phyloP scores from a whole-genome alignment of 2,797 vertebrate species.

The Oreortyx pictus region DNA sequence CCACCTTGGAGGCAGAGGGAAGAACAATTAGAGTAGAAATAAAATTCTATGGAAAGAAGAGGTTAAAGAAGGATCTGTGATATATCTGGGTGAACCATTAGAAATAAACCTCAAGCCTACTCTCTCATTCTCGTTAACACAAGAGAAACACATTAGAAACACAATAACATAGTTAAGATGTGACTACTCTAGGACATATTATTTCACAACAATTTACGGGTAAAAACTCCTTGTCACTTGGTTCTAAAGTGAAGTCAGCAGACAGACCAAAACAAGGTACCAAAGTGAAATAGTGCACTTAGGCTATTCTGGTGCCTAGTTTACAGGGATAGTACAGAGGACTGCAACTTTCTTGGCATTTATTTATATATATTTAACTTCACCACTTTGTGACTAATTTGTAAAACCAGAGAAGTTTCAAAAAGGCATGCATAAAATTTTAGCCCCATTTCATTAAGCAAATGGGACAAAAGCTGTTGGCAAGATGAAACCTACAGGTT shows the following conservation, averaged over 20 bases:
- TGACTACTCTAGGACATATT: background rate
- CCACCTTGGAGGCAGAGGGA: background rate
- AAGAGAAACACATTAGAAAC: background rate
- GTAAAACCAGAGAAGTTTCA: background rate
- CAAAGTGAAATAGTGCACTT: background rate
- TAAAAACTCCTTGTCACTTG: accelerated
- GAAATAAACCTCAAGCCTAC: background rate
- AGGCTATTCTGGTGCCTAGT: background rate
- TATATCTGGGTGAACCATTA: background rate
- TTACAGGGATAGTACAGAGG: background rate
- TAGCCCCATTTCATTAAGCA: background rate
- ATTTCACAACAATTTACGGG: background rate
- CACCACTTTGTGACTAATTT: background rate
- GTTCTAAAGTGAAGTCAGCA: background rate
- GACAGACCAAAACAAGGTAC: background rate
- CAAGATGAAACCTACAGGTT: background rate
- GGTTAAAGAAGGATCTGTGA: background rate
- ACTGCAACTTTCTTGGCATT: background rate
- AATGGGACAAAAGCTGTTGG: background rate
- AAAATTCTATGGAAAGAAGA: accelerated
- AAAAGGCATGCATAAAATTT: background rate
- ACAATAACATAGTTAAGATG: background rate
- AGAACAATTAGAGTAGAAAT: background rate
- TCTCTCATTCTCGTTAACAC: background rate
- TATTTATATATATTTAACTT: background rate